Evolutionary conservation across 1,140 invertebrate species (phyloP), one percentile per base, ranked within the genome.

Genomic region (Ridgeia piscesae): DNA sequence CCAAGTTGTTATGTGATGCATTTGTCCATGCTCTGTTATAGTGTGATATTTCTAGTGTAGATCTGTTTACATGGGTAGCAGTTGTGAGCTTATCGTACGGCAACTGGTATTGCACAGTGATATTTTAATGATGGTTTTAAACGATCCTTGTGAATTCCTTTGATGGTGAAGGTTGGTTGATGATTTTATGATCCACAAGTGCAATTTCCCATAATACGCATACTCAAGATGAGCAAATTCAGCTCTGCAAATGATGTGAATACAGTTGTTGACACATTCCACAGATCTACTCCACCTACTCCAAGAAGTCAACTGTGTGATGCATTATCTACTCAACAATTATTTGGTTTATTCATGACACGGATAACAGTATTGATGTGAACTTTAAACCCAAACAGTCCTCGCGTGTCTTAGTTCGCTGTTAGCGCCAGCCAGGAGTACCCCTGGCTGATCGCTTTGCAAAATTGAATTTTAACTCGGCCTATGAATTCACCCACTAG

Each of bases 51-150:
- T 42, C 4, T 42, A 42, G 42, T 42, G 42, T 42, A 42, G 42
- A 77, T 77, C 58, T 77, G 58, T 77, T 77, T 77, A 77, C 4
- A 31, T 77, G 58, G 58, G 27, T 77, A 77, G 27, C 0, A 0
- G 27, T 77, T 27, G 58, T 77, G 27, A 4, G 58, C 58, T 77
- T 77, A 21, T 77, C 58, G 14, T 77, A 77, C 27, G 11, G 58
- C 58, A 77, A 77, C 58, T 27, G 58, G 58, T 77, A 77, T 77
- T 77, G 4, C 58, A 77, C 58, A 77, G 58, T 77, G 58, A 77
- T 77, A 77, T 77, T 77, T 77, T 77, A 77, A 27, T 77, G 58
- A 77, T 77, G 58, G 58, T 77, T 77, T 77, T 77, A 77, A 77
- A 31, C 17, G 27, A 27, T 77, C 14, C 58, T 77, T 8, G 27